phyloP scores from a whole-genome alignment of 2,113 vertebrate species.

The Prunella fulvescens region DNA sequence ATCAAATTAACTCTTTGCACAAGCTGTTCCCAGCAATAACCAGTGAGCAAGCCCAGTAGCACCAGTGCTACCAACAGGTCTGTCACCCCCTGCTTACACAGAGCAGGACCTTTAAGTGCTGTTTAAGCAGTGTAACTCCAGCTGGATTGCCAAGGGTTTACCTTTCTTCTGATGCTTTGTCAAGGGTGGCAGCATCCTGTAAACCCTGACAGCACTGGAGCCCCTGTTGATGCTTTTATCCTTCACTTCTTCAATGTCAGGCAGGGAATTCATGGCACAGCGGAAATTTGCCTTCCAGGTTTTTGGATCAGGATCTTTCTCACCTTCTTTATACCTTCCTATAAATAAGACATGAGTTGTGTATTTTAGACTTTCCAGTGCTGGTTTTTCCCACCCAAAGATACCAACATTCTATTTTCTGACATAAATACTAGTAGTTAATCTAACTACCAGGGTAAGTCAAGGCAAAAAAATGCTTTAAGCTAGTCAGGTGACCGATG shows the following conservation, averaged over 20 bases:
- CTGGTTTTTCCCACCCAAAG: neutral
- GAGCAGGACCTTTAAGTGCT: neutral
- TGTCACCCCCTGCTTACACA: rapidly evolving
- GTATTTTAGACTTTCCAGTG: neutral
- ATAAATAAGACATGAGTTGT: neutral
- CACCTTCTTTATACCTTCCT: slow-evolving; percentile 86
- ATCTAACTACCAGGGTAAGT: neutral
- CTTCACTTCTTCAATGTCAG: slow-evolving; percentile 94
- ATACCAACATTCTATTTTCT: neutral
- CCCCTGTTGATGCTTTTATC: slow-evolving; percentile 91
- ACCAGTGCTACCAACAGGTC: neutral
- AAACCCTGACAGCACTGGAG: slow-evolving; percentile 87
- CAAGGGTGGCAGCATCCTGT: slow-evolving; percentile 84
- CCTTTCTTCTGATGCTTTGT: slow-evolving; percentile 80
- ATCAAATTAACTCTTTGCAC: neutral
- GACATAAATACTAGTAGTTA: neutral
- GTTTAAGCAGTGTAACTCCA: neutral
- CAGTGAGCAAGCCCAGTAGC: neutral
- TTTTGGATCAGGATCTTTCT: slow-evolving; percentile 85
- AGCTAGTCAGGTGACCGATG: rapidly evolving
- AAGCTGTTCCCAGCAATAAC: neutral
- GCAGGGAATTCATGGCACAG: slow-evolving; percentile 96
- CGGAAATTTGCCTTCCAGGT: slow-evolving; percentile 99
- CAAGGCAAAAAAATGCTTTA: neutral
- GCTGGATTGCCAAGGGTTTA: neutral